phyloP scores from a whole-genome alignment of 2,113 vertebrate genomes.

The Cinclus mexicanus region DNA sequence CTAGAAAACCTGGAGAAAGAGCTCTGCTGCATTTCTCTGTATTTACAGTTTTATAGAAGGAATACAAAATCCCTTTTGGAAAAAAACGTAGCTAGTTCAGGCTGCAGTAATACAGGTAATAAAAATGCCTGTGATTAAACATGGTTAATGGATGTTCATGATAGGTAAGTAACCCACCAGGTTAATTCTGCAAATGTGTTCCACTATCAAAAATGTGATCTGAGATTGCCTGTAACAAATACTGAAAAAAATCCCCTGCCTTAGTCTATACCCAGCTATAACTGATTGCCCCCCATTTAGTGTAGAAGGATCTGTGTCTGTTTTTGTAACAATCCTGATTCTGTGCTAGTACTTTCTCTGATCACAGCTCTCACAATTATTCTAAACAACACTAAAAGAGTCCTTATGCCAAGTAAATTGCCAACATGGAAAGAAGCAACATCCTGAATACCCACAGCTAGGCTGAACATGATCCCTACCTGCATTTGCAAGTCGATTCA shows the following conservation, averaged over 20 bases:
- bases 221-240: conserved; percentile 47
- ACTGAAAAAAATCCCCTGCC: conserved; percentile 43
- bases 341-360: conserved; percentile 3
- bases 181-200: neutral
- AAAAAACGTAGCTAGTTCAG: conserved; percentile 12
- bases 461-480: conserved; percentile 2
- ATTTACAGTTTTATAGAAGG: conserved; percentile 26
- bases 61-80: conserved; percentile 56
- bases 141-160: conserved; percentile 18
- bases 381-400: neutral
- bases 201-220: conserved; percentile 18
- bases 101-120: conserved; percentile 35
- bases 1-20: neutral
- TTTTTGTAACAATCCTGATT: conserved; percentile 1
- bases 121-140: conserved; percentile 58
- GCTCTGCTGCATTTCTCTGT: conserved; percentile 19
- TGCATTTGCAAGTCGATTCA: neutral
- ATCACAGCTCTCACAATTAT: neutral
- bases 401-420: neutral
- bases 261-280: neutral
- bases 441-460: neutral
- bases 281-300: neutral
- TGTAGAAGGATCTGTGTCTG: neutral
- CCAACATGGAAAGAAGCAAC: neutral
- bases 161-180: conserved; percentile 33